These are phyloP conservation scores for Formica aserva DNA, from an alignment of 2,888 invertebrate species.

Conservation along the genomic window DNA sequence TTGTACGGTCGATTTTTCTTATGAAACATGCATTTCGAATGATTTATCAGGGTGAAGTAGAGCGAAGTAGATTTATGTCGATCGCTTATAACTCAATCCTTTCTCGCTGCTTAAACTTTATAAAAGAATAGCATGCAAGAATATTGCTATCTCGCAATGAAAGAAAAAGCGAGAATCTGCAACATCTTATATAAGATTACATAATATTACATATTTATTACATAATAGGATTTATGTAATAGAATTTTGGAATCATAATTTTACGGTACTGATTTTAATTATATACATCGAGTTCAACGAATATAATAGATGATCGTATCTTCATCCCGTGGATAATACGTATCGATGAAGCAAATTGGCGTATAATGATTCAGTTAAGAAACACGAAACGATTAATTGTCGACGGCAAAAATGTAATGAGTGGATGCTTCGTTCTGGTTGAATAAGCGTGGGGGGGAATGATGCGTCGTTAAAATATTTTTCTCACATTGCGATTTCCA, in stretches of 20 bases:
- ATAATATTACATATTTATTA: neutral
- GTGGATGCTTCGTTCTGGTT: conserved; percentile 30
- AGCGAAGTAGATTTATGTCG: neutral
- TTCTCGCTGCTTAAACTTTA: neutral
- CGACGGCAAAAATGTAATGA: conserved; percentile 18
- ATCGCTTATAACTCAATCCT: conserved; percentile 6
- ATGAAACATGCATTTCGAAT: neutral
- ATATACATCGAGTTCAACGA: neutral
- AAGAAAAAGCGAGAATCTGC: neutral
- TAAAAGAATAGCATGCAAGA: neutral
- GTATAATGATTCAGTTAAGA: conserved; percentile 31
- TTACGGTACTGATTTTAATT: conserved; percentile 12
- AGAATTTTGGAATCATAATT: neutral
- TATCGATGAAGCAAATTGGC: conserved; percentile 20
- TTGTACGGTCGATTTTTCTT: conserved; percentile 11
- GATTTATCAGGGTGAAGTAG: conserved; percentile 16
- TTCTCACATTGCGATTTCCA: conserved; percentile 13
- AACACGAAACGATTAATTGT: conserved; percentile 26
- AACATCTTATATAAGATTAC: neutral
- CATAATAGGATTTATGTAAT: neutral
- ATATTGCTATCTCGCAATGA: neutral
- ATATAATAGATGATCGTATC: conserved; percentile 22
- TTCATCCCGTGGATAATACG: conserved; percentile 3
- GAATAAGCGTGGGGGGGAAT: neutral
- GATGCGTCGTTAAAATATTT: conserved; percentile 45